Evolutionary conservation across 2,797 vertebrate species (phyloP).

Genomic region (Chiroxiphia lanceolata): DNA sequence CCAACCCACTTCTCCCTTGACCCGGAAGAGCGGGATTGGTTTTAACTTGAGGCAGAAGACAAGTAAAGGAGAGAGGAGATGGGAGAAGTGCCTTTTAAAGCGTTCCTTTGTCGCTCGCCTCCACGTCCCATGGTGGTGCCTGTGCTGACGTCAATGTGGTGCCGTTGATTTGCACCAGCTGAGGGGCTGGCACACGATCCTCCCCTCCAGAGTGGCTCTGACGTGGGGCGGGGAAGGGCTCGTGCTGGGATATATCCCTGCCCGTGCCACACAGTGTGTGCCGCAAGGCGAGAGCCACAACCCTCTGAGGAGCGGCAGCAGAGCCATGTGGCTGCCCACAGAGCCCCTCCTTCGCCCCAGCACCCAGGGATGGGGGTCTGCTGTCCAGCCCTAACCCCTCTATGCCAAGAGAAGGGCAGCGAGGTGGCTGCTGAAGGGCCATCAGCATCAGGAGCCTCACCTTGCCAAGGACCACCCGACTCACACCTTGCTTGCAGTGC

Average conservation of each 20-base stretch:
- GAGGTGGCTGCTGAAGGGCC: not conserved
- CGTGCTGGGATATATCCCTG: not conserved
- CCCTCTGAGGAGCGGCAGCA: not conserved
- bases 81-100: not conserved
- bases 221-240: not conserved
- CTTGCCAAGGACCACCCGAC: not conserved
- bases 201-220: not conserved
- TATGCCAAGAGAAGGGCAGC: not conserved
- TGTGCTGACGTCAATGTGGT: not conserved
- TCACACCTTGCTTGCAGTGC: not conserved
- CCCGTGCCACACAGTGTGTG: not conserved
- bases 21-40: not conserved
- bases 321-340: not conserved
- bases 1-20: not conserved
- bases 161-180: not conserved
- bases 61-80: not conserved
- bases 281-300: not conserved
- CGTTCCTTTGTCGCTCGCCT: not conserved
- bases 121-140: not conserved
- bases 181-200: not conserved
- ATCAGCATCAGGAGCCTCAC: accelerated
- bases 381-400: not conserved
- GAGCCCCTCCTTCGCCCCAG: not conserved
- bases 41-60: not conserved
- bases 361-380: accelerated